phyloP scores from a whole-genome alignment of 2,797 vertebrate species.

The Otolemur crassicaudatus region DNA sequence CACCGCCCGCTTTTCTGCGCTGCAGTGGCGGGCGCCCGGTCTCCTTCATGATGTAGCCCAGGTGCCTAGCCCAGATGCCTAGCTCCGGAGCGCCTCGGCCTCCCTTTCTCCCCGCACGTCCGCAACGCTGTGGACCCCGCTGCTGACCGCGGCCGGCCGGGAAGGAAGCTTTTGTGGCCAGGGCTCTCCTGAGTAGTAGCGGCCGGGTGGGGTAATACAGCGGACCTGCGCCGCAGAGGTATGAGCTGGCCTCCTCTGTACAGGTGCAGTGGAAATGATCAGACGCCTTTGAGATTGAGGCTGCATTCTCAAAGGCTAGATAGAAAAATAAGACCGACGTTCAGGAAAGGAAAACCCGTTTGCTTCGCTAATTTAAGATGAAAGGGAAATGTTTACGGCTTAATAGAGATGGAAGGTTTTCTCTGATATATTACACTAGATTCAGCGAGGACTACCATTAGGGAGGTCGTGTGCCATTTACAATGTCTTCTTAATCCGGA shows the following conservation, averaged over 20 bases:
- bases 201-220: neutral
- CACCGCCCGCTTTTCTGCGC: neutral
- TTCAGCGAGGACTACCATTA: neutral
- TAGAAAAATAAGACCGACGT: neutral
- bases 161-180: neutral
- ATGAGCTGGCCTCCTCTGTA: neutral
- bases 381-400: constrained; percentile 34
- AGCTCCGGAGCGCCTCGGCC: neutral
- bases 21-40: rapidly evolving
- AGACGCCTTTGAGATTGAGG: neutral
- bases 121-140: neutral
- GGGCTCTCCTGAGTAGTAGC: neutral
- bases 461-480: neutral
- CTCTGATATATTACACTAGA: neutral
- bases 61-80: neutral
- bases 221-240: neutral
- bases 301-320: neutral
- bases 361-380: neutral
- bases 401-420: neutral
- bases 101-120: neutral
- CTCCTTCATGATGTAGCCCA: too few species aligned
- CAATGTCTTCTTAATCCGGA: neutral
- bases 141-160: rapidly evolving
- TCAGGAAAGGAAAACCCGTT: constrained; percentile 23
- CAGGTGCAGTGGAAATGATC: neutral